Evolutionary conservation across 2,113 vertebrate species (phyloP).

Genomic region (Anhinga rufa): DNA sequence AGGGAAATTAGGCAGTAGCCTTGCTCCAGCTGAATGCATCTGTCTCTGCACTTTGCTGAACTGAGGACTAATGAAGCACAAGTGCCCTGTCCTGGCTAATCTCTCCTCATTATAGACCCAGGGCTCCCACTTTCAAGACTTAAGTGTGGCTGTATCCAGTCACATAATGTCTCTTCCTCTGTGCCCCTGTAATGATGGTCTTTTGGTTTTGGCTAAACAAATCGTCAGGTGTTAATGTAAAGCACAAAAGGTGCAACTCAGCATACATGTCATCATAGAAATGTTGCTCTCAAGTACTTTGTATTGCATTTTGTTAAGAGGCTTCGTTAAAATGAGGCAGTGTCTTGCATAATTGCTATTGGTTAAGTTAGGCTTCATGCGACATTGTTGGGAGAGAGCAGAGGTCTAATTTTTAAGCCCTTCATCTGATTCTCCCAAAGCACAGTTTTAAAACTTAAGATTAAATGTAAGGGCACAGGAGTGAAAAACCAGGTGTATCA

Average conservation of each 20-base stretch:
- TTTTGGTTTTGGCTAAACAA: not conserved
- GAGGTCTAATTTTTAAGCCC: not conserved
- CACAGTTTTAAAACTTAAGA: not conserved
- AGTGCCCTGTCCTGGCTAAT: not conserved
- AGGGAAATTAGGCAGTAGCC: not conserved
- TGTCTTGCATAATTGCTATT: not conserved
- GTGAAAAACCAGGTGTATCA: not conserved
- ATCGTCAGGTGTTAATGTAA: not conserved
- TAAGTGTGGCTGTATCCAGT: no score
- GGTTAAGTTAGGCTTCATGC: not conserved
- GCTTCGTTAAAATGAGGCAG: not conserved
- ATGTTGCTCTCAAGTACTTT: not conserved
- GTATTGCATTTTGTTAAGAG: not conserved
- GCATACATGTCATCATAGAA: fast-evolving
- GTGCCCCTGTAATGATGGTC: not conserved
- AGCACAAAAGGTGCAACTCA: not conserved
- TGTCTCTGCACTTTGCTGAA: not conserved
- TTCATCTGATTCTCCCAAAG: not conserved
- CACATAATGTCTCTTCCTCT: not conserved
- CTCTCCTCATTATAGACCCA: not conserved
- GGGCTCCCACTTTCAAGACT: not conserved
- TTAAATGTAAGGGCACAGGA: not conserved
- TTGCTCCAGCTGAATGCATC: not conserved
- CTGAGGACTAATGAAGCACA: not conserved
- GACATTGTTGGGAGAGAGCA: not conserved